Evolutionary conservation across 2,888 invertebrate genomes (phyloP), one percentile per base, ranked within the genome.

Genomic region (Chrysolina americana): DNA sequence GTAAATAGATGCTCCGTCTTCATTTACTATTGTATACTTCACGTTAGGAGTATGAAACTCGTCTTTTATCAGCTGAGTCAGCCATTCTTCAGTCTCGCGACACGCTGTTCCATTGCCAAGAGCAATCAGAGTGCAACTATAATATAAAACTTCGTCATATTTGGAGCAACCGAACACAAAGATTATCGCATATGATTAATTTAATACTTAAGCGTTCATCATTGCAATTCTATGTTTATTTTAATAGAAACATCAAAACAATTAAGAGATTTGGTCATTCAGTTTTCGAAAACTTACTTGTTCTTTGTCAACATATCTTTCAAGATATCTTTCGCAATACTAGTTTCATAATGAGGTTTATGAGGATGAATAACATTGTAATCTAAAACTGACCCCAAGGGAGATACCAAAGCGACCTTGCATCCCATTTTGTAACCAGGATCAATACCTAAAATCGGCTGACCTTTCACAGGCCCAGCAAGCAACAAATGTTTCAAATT

Each of bases 61-160:
- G 0, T 85, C 84, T 66, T 89, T 85, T 65, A 94, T 93, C 44
- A 94, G 86, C 62, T 90, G 85, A 0, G 92, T 89, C 13, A 95
- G 84, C 91, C 95, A 94, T 41, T 90, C 86, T 87, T 98, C 97
- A 0, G 96, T 96, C 87, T 97, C 94, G 59, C 97, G 90, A 83
- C 97, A 96, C 0, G 95, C 98, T 5, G 94, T 96, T 1, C 96
- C 98, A 88, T 98, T 97, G 0, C 98, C 98, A 53, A 98, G 88
- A 8, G 96, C 97, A 81, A 98, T 92, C n/a, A 95, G 88, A 71
- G 92, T 91, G 85, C 95, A 94, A 44, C 95, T 94, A 86, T 75
- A 89, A 74, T 68, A 76, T 76, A 76, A 64, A 59, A 59, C 8
- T 36, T 36, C 8, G 36, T 36, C 36, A 36, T 6, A 8, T 6